Percentiles rank a stretch among this genome's conserved stretches.
These are phyloP conservation scores for Chymomyza costata DNA, from an alignment of 1,140 invertebrate species.

Conservation along the genomic window DNA sequence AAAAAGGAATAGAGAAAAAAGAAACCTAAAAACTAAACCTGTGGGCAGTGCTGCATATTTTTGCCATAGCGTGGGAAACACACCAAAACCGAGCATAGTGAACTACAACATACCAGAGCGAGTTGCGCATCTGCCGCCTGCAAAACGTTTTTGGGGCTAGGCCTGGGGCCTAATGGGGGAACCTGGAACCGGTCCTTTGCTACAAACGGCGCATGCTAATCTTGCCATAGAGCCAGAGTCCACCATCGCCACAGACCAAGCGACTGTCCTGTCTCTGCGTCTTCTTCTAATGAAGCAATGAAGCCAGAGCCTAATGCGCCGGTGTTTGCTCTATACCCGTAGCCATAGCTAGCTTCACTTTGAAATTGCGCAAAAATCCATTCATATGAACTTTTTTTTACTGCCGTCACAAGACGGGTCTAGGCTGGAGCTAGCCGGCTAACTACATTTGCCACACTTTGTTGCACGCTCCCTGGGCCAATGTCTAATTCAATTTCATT, in stretches of 20 bases:
- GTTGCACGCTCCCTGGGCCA: slow-evolving; percentile 8
- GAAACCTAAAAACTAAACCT: slow-evolving; percentile 49
- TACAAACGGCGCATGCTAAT: too few species aligned
- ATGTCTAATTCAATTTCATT: slow-evolving; percentile 67
- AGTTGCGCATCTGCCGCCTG: slow-evolving; percentile 31
- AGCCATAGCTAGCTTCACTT: slow-evolving; percentile 21
- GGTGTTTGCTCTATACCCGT: slow-evolving; percentile 53
- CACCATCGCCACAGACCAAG: too few species aligned
- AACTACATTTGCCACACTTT: slow-evolving; percentile 28
- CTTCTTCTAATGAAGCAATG: slow-evolving; percentile 61
- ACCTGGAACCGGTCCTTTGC: too few species aligned
- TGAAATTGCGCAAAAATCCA: slow-evolving; percentile 3
- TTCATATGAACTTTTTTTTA: slow-evolving; percentile 29
- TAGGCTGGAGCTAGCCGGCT: slow-evolving; percentile 5
- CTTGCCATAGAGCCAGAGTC: too few species aligned
- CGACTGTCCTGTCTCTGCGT: slow-evolving; percentile 11
- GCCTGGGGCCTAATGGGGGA: too few species aligned
- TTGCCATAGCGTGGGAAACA: slow-evolving; percentile 62
- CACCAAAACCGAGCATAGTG: too few species aligned
- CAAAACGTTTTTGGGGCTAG: too few species aligned
- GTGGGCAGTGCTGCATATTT: slow-evolving; percentile 47
- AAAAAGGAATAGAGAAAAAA: slow-evolving; percentile 7
- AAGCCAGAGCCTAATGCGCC: slow-evolving; percentile 26
- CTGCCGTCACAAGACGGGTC: not conserved
- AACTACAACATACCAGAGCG: slow-evolving; percentile 15